Conservation (phyloP, 2,113 vertebrate genomes). For the Oreochromis aureus region DNA sequence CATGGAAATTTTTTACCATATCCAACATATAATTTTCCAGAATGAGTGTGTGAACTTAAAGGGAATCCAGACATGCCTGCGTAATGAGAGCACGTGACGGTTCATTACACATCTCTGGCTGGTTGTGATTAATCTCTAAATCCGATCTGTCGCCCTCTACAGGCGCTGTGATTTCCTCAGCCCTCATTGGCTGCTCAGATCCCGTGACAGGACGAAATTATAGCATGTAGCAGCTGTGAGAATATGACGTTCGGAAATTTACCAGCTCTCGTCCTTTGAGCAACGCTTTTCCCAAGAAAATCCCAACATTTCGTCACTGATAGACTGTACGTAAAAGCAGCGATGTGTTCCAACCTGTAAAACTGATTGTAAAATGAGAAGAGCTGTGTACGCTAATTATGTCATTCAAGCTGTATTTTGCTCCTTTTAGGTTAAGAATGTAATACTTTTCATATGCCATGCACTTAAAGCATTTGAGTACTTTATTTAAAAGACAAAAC, state of each 20-base stretch:
- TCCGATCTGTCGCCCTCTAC: not conserved
- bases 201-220: not conserved
- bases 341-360: not conserved
- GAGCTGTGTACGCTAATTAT: not conserved
- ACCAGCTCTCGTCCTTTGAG: not conserved
- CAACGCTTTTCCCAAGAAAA: not conserved
- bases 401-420: not conserved
- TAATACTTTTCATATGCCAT: not conserved
- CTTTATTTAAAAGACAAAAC: not conserved
- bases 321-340: not conserved
- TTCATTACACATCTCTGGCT: not conserved
- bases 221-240: not conserved
- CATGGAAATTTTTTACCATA: not conserved
- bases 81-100: not conserved
- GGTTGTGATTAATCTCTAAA: not conserved
- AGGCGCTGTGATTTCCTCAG: not conserved
- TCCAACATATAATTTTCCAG: not conserved
- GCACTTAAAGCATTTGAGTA: not conserved
- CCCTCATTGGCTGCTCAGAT: not conserved
- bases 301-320: not conserved
- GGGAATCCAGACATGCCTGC: not conserved
- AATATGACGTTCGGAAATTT: constrained; percentile 35
- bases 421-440: not conserved
- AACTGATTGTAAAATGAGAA: not conserved
- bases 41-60: not conserved